Evolutionary conservation across 2,888 invertebrate species (phyloP).

Genomic region (Embidobia sp.): DNA sequence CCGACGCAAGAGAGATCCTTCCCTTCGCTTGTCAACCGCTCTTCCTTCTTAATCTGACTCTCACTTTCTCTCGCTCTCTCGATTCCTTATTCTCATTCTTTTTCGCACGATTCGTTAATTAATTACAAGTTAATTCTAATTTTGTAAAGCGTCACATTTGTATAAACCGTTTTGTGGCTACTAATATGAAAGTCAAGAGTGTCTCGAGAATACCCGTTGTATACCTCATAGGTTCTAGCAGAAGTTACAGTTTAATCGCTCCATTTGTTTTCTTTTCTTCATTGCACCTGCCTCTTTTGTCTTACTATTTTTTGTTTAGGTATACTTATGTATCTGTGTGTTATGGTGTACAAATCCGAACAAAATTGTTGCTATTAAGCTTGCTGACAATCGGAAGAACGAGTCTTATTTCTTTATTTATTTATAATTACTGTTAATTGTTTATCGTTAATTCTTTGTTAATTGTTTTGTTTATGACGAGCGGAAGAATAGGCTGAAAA

Average conservation of each 20-base stretch:
- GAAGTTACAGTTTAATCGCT: constrained; percentile 50
- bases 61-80: constrained; percentile 16
- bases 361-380: constrained; percentile 43
- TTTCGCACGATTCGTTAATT: constrained; percentile 47
- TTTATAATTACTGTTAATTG: constrained; percentile 33
- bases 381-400: constrained; percentile 61
- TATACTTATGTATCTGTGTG: constrained; percentile 36
- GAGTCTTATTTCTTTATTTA: constrained; percentile 36
- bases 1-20: constrained; percentile 62
- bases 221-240: constrained; percentile 66
- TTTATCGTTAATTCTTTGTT: constrained; percentile 31
- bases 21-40: constrained; percentile 54
- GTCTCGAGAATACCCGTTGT: constrained; percentile 66
- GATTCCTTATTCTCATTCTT: too few relatives aligned
- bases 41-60: neutral
- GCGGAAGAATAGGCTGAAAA: constrained; percentile 53
- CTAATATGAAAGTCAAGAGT: constrained; percentile 71
- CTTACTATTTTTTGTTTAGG: constrained; percentile 9
- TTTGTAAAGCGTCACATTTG: constrained; percentile 68
- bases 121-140: constrained; percentile 66
- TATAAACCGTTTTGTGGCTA: constrained; percentile 67
- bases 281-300: constrained; percentile 2
- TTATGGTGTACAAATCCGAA: constrained; percentile 51
- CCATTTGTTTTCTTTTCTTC: constrained; percentile 20
- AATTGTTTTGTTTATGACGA: constrained; percentile 30